Evolutionary conservation across 2,113 vertebrate genomes (phyloP), one percentile per base, ranked within the genome.

Genomic region (Rhombomys opimus): DNA sequence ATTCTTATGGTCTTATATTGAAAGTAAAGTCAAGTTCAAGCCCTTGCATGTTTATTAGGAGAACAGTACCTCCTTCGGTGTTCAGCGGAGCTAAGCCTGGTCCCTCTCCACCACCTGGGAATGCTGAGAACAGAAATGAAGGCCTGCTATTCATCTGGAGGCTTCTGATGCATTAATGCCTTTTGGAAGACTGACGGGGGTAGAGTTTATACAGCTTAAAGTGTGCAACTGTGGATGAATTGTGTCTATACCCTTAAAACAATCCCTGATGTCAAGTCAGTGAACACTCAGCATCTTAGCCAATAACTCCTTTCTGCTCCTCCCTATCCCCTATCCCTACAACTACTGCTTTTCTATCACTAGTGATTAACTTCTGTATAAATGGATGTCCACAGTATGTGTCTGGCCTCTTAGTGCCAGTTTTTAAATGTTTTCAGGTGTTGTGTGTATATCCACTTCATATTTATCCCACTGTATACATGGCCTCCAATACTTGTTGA

Each of bases 301-400:
- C 14, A 50, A 38, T 5, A 46, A n/a, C 63, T 90, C 38, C 89
- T 87, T 78, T 72, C 76, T 76, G 54, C 32, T 5, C 35, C 76
- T 94, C 41, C 78, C 22, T 52, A 10, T 27, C 46, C 38, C 35
- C 32, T 1, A 0, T 17, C 32, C 57, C 65, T 65, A 77, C 20
- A n/a, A 11, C 7, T 2, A 1, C 46, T 87, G 68, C 38, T 96
- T 4, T 93, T 75, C 59, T 77, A 41, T 75, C 70, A 78, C 54
- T 96, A 11, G 22, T 41, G 27, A 67, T 88, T 93, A 46, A 35
- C 72, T 88, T 95, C 78, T 91, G 1, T 86, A 17, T 91, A 91
- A 80, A 50, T 91, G 46, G 57, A 90, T 22, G 75, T 35, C 8
- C 35, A 35, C 20, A 68, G 20, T 87, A 22, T 32, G 15, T 38